These are phyloP conservation scores for Ostrea denselamellosa DNA, from an alignment of 1,140 invertebrate genomes.

Conservation along the genomic window DNA sequence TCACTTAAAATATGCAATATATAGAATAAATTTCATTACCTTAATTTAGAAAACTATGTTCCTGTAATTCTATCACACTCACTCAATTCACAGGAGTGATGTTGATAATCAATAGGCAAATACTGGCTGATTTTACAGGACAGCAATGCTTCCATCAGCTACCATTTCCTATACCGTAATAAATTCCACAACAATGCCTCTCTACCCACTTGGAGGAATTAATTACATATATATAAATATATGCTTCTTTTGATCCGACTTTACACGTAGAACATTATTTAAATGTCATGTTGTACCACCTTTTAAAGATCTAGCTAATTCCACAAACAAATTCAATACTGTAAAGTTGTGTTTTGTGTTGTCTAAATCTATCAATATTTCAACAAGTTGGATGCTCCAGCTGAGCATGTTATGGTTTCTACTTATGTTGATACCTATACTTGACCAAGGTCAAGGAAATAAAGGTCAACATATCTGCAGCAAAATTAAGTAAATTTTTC, in stretches of 20 bases:
- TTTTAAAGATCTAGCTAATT: slow-evolving; percentile 20
- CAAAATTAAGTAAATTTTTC: too few relatives aligned
- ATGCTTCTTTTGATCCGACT: slow-evolving; percentile 24
- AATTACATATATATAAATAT: slow-evolving; percentile 10
- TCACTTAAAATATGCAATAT: neutral
- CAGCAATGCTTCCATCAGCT: neutral
- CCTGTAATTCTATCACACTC: neutral
- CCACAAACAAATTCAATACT: neutral
- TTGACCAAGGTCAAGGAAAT: too few relatives aligned
- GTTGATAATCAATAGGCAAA: slow-evolving; percentile 19
- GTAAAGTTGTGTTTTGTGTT: neutral
- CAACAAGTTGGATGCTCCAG: neutral
- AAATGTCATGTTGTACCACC: slow-evolving; percentile 27
- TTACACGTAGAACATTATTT: neutral
- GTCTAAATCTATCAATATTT: slow-evolving; percentile 20
- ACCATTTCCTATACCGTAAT: slow-evolving; percentile 2
- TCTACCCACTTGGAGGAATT: slow-evolving; percentile 3
- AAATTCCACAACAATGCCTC: slow-evolving; percentile 32
- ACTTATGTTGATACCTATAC: too few relatives aligned
- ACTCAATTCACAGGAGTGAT: neutral
- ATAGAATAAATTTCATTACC: neutral
- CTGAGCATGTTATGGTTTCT: too few relatives aligned
- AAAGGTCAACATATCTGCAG: too few relatives aligned
- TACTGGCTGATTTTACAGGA: neutral
- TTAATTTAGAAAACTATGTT: neutral